These are phyloP conservation scores for Columbina picui DNA, from an alignment of 2,113 vertebrate genomes.

Conservation along the genomic window DNA sequence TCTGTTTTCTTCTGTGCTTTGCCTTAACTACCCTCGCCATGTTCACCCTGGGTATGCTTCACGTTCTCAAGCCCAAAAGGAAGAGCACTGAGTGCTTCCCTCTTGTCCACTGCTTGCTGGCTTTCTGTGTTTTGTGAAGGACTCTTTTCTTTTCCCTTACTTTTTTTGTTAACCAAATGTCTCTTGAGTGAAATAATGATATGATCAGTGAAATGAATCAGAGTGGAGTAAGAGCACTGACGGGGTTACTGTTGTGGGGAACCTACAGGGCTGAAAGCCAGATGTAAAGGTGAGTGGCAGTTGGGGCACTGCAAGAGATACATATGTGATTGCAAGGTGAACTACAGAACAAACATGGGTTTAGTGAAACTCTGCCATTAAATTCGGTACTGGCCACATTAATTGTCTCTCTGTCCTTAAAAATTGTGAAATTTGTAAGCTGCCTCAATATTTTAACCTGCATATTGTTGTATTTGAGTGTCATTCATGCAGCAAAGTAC, in stretches of 20 bases:
- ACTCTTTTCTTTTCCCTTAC: not conserved
- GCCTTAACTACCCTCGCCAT: not conserved
- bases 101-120: not conserved
- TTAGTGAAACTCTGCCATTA: not conserved
- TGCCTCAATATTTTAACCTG: not conserved
- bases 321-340: not conserved
- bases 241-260: not conserved
- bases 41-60: not conserved
- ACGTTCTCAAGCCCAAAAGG: not conserved
- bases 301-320: not conserved
- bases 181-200: not conserved
- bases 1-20: not conserved
- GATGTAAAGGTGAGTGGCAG: not conserved
- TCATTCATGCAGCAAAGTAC: not conserved
- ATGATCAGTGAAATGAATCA: accelerated
- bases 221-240: not conserved
- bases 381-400: not conserved
- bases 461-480: not conserved
- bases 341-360: too few relatives aligned
- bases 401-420: not conserved
- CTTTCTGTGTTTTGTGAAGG: not conserved
- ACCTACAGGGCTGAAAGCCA: not conserved
- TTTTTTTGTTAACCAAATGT: not conserved
- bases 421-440: not conserved
- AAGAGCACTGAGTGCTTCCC: not conserved